phyloP scores from a whole-genome alignment of 2,888 invertebrate genomes.

The Autographa pulchrina region DNA sequence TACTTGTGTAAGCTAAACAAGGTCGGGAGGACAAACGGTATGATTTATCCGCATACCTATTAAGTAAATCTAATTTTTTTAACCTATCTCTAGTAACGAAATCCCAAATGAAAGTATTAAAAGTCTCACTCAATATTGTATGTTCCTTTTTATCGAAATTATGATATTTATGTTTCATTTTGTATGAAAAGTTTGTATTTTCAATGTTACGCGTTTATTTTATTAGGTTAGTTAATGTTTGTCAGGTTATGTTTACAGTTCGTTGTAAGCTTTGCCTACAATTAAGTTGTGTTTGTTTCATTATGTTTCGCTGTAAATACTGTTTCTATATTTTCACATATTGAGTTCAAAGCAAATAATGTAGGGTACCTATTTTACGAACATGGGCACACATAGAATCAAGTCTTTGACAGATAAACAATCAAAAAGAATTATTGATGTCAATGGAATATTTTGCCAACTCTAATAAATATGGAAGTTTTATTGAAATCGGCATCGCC shows the following conservation, averaged over 20 bases:
- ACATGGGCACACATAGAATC: too few relatives aligned
- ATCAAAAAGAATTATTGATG: too few relatives aligned
- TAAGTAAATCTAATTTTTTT: too few relatives aligned
- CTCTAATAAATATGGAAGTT: neutral
- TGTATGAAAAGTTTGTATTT: neutral
- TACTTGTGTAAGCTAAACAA: slow-evolving; percentile 18
- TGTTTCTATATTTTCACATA: too few relatives aligned
- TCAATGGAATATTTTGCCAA: neutral
- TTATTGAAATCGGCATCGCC: neutral
- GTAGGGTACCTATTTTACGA: too few relatives aligned
- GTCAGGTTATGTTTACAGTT: neutral
- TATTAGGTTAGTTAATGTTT: slow-evolving; percentile 5
- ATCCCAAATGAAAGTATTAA: too few relatives aligned
- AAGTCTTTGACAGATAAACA: too few relatives aligned
- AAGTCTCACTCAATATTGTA: too few relatives aligned
- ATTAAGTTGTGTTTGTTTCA: slow-evolving; percentile 4
- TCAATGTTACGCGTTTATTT: neutral
- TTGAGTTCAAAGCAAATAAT: too few relatives aligned
- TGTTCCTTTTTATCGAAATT: neutral
- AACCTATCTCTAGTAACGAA: too few relatives aligned
- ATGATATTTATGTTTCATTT: neutral
- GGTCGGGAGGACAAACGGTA: too few relatives aligned
- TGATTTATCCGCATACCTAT: too few relatives aligned
- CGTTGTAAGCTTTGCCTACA: neutral
- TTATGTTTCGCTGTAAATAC: neutral